Conservation (phyloP, 2,888 invertebrate species). For the Alviniconcha strummeri region DNA sequence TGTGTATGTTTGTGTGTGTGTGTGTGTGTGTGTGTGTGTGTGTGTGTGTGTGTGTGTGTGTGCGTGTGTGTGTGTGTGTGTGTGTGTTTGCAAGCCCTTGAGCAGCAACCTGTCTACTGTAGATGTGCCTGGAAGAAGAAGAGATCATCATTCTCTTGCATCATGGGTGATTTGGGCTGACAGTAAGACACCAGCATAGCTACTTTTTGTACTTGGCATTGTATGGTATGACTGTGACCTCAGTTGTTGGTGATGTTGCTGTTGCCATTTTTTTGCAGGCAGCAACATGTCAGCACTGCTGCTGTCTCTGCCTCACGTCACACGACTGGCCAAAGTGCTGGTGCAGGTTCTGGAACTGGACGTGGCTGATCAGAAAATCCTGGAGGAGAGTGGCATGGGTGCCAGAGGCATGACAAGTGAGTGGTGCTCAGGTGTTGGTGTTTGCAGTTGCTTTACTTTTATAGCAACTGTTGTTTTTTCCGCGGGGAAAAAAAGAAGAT, state of each 20-base stretch:
- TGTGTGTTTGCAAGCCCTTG: neutral
- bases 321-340: conserved; percentile 59
- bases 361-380: conserved; percentile 58
- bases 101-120: neutral
- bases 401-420: conserved; percentile 10
- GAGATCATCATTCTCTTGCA: too few species aligned
- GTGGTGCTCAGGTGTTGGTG: neutral
- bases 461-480: too few species aligned
- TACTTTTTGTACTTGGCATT: neutral
- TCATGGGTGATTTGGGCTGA: too few species aligned
- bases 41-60: conserved; percentile 1
- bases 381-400: conserved; percentile 54
- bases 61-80: neutral
- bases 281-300: conserved; percentile 53
- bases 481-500: too few species aligned
- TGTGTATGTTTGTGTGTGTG: neutral
- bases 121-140: too few species aligned
- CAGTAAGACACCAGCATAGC: too few species aligned
- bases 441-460: neutral
- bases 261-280: conserved; percentile 43
- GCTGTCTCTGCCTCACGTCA: conserved; percentile 58
- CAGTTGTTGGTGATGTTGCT: too few species aligned
- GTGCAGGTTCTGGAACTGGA: conserved; percentile 65
- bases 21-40: neutral
- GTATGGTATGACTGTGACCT: too few species aligned